Conservation (phyloP, 2,113 vertebrate species). For the Anguilla japonica region DNA sequence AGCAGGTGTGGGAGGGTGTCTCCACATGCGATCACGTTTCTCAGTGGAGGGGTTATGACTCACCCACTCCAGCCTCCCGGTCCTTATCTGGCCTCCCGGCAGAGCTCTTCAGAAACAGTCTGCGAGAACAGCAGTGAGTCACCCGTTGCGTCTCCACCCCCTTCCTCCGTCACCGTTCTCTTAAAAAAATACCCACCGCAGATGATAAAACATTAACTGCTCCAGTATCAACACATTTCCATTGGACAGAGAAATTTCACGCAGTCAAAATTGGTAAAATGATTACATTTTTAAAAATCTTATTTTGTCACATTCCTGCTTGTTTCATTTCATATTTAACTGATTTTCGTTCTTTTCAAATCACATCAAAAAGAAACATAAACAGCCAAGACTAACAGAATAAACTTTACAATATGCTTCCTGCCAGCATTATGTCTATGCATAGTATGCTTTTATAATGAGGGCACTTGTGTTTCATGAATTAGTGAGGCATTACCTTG, state of each 20-base stretch:
- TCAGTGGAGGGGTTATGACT: slow-evolving; percentile 62
- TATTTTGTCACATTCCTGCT: too few species aligned
- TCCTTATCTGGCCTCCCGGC: slow-evolving; percentile 58
- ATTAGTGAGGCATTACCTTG: neutral
- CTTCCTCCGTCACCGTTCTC: slow-evolving; percentile 10
- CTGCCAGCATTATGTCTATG: neutral
- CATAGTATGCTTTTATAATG: neutral
- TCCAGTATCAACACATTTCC: neutral
- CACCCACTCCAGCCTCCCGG: slow-evolving; percentile 59
- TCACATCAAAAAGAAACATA: neutral
- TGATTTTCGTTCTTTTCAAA: too few species aligned
- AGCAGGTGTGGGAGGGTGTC: slow-evolving; percentile 49
- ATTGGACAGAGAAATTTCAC: neutral
- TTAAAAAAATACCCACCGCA: too few species aligned
- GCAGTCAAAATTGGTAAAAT: too few species aligned
- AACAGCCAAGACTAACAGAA: neutral
- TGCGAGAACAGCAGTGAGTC: slow-evolving; percentile 54
- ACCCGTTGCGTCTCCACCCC: slow-evolving; percentile 29
- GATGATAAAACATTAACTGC: too few species aligned
- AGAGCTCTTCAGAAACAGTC: slow-evolving; percentile 44
- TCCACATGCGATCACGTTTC: slow-evolving; percentile 59
- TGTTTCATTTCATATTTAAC: too few species aligned
- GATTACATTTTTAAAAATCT: too few species aligned
- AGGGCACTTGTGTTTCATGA: neutral
- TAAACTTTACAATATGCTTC: neutral